Evolutionary conservation across 64 coral and sea anemone species (phyloP).

Genomic region (Acropora tenuis): DNA sequence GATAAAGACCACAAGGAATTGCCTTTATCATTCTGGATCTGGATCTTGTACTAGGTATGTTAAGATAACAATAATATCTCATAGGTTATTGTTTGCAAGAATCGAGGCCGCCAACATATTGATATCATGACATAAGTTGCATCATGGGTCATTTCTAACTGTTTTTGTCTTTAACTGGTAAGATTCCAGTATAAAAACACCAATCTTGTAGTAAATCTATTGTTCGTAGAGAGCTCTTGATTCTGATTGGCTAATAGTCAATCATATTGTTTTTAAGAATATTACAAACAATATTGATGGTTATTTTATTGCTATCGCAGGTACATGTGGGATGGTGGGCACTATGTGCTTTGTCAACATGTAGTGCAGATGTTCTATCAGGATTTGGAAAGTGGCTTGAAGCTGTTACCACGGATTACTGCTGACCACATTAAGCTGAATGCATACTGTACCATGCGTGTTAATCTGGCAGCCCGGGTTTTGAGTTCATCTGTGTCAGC

Average conservation of each 20-base stretch:
- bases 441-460: conserved; percentile 43
- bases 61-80: no score
- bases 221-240: no score
- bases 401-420: conserved; percentile 2
- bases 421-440: conserved; percentile 48
- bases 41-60: conserved; percentile 28
- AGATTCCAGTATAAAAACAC: no score
- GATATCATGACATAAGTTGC: no score
- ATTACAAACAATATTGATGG: not conserved
- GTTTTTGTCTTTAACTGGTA: no score
- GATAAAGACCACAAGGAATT: not conserved
- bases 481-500: conserved; percentile 53
- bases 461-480: conserved; percentile 66
- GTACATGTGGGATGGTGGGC: conserved; percentile 49
- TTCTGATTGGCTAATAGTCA: no score
- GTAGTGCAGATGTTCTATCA: conserved; percentile 34
- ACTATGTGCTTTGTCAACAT: conserved; percentile 33
- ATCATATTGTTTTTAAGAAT: conserved; percentile 3
- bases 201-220: no score
- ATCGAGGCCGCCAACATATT: not conserved
- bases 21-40: not conserved
- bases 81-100: not conserved
- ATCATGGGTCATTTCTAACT: no score
- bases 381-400: conserved; percentile 11
- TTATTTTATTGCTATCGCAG: conserved; percentile 23